These are phyloP conservation scores for Cuculus canorus DNA, from an alignment of 2,797 vertebrate species.

Conservation along the genomic window DNA sequence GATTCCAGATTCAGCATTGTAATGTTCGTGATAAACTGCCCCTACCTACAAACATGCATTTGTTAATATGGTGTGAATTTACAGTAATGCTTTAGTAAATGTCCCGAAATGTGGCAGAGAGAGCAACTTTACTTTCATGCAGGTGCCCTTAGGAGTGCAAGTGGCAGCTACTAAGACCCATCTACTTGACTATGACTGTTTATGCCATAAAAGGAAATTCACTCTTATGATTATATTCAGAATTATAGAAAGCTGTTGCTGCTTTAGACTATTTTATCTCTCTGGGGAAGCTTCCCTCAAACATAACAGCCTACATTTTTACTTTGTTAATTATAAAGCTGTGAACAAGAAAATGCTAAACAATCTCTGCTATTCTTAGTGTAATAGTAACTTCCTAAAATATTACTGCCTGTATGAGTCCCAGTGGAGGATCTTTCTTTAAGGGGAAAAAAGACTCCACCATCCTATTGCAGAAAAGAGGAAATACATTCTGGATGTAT, in stretches of 20 bases:
- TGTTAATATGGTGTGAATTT: not conserved
- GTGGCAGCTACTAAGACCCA: not conserved
- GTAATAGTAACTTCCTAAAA: constrained; percentile 54
- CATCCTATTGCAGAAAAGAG: not conserved
- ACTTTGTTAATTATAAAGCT: constrained; percentile 67
- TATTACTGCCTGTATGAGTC: constrained; percentile 51
- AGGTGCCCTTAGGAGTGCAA: not conserved
- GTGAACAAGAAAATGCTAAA: constrained; percentile 62
- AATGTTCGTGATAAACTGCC: not conserved
- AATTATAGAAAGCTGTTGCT: constrained; percentile 48
- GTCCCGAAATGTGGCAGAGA: not conserved
- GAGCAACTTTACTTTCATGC: not conserved
- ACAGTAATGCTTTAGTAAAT: not conserved
- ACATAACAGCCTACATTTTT: constrained; percentile 53
- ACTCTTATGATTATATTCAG: constrained; percentile 42
- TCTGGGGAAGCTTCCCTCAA: constrained; percentile 54
- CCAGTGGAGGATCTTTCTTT: constrained; percentile 21
- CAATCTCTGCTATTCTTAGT: constrained; percentile 47
- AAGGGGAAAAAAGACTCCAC: not conserved
- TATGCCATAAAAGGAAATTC: constrained; percentile 16
- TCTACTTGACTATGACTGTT: not conserved
- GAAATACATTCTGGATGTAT: not conserved
- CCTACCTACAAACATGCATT: not conserved
- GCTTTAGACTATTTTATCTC: constrained; percentile 55
- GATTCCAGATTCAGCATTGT: not conserved